Evolutionary conservation across 2,888 invertebrate genomes (phyloP).

Genomic region (Vannuccia rotundouncinata): DNA sequence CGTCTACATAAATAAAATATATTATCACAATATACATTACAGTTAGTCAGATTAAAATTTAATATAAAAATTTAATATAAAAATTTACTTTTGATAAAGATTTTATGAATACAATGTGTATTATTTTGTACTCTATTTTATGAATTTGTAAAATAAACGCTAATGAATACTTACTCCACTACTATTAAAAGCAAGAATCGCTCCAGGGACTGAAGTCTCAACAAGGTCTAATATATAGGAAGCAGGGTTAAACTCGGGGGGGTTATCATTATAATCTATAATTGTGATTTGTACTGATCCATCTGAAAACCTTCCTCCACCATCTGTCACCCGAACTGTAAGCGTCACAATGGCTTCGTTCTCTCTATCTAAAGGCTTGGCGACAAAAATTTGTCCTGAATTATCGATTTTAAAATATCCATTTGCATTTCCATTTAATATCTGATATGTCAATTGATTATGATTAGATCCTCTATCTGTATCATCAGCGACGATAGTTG

Average conservation of each 20-base stretch:
- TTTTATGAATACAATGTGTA: too few relatives aligned
- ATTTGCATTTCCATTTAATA: neutral
- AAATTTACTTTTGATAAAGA: too few relatives aligned
- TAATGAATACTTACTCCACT: too few relatives aligned
- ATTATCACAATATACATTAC: too few relatives aligned
- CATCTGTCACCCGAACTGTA: slow-evolving; percentile 17
- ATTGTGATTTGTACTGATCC: slow-evolving; percentile 9
- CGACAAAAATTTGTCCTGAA: neutral
- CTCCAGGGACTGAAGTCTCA: neutral
- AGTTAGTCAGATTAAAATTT: too few relatives aligned
- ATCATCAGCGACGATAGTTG: neutral
- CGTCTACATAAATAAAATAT: too few relatives aligned
- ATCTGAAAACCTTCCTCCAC: neutral
- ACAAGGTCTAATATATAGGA: neutral
- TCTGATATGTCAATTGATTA: neutral
- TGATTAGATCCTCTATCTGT: slow-evolving; percentile 5
- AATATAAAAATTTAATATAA: too few relatives aligned
- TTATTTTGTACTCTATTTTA: too few relatives aligned
- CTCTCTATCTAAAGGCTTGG: slow-evolving; percentile 21
- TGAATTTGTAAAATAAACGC: too few relatives aligned
- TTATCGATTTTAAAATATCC: slow-evolving; percentile 18
- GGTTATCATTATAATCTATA: slow-evolving; percentile 23
- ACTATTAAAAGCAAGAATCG: too few relatives aligned
- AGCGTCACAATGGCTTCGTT: slow-evolving; percentile 2
- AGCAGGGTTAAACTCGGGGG: slow-evolving; percentile 25